A percentile compares a stretch with the other conserved stretches of the same genome.
Evolutionary conservation across 2,113 vertebrate species (phyloP).

Genomic region (Cebus imitator): DNA sequence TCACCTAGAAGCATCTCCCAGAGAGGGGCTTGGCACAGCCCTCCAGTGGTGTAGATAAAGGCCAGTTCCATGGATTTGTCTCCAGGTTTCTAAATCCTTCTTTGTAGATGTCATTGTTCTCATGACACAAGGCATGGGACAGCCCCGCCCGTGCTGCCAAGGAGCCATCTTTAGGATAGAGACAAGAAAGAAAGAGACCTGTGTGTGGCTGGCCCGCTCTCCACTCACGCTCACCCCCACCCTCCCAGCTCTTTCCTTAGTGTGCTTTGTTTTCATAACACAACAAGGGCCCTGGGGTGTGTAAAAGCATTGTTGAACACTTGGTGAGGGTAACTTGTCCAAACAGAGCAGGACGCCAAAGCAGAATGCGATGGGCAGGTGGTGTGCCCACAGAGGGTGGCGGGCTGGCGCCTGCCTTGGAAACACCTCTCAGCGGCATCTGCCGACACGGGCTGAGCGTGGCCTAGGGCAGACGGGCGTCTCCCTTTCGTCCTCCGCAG

Average conservation of each 20-base stretch:
- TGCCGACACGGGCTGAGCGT: neutral
- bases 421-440: neutral
- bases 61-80: neutral
- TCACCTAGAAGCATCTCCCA: neutral
- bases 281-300: conserved; percentile 72
- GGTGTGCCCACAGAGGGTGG: conserved; percentile 61
- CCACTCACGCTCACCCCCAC: neutral
- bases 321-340: conserved; percentile 68
- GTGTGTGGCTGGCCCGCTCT: neutral
- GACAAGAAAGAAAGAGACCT: conserved; percentile 21
- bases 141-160: neutral
- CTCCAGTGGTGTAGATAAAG: neutral
- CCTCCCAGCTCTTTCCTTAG: neutral
- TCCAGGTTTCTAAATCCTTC: neutral
- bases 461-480: neutral
- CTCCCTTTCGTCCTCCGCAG: neutral
- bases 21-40: neutral
- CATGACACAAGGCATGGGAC: neutral
- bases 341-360: conserved; percentile 68
- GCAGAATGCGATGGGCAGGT: conserved; percentile 69
- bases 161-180: neutral
- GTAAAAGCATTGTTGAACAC: conserved; percentile 68
- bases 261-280: conserved; percentile 69
- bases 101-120: neutral
- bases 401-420: conserved; percentile 6